Evolutionary conservation across 2,797 vertebrate genomes (phyloP).

Genomic region (Poecilia velifera): DNA sequence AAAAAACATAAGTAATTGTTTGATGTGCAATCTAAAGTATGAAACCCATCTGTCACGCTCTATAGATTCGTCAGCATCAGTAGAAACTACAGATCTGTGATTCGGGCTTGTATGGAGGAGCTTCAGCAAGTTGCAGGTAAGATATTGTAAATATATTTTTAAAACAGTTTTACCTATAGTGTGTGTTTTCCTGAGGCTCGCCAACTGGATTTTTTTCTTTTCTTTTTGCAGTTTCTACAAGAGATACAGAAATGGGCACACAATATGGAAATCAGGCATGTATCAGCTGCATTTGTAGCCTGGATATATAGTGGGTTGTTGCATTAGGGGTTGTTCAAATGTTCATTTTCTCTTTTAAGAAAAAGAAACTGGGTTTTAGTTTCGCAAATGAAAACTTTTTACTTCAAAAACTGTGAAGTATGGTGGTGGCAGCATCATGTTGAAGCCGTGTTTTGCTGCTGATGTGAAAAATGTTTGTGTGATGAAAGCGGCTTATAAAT

Average conservation of each 20-base stretch:
- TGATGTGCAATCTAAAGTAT: neutral
- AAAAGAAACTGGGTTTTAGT: no score
- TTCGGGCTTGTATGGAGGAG: constrained; percentile 95
- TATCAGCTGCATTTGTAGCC: neutral
- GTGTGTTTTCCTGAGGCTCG: neutral
- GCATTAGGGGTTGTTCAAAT: neutral
- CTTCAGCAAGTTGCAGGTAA: constrained; percentile 90
- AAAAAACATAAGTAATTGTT: neutral
- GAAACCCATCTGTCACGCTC: neutral
- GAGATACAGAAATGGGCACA: constrained; percentile 71
- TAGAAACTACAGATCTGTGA: constrained; percentile 96
- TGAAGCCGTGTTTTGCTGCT: neutral
- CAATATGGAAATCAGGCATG: constrained; percentile 91
- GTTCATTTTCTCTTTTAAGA: neutral
- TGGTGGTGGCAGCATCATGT: neutral
- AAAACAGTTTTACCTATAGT: neutral
- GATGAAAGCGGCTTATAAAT: neutral
- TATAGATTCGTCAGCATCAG: constrained; percentile 93
- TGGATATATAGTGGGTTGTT: neutral
- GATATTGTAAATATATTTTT: neutral
- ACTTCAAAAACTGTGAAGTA: neutral
- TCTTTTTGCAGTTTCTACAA: constrained; percentile 82
- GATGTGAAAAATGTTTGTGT: neutral
- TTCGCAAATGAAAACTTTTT: no score
- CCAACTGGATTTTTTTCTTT: constrained; percentile 1